Conservation (phyloP, 1,140 invertebrate genomes). For the Microplitis demolitor region DNA sequence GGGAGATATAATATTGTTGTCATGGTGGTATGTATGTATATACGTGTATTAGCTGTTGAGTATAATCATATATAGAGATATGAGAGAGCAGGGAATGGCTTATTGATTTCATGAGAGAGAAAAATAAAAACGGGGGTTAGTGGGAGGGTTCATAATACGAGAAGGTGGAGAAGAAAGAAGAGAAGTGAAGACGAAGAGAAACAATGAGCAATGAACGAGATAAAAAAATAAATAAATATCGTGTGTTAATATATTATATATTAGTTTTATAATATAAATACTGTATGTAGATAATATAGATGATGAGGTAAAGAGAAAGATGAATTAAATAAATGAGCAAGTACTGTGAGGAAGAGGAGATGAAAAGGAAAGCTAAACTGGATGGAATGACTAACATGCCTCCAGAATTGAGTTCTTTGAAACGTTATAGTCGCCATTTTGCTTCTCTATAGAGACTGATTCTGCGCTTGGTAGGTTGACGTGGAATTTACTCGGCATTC, state of each 20-base stretch:
- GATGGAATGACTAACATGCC: slow-evolving; percentile 28
- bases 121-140: not conserved
- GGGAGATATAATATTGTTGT: not conserved
- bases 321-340: not conserved
- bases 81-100: slow-evolving; percentile 15
- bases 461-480: slow-evolving; percentile 19
- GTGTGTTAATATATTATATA: not conserved
- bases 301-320: not conserved
- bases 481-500: slow-evolving; percentile 9
- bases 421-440: slow-evolving; percentile 26
- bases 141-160: not conserved
- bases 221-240: not conserved
- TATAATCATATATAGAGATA: slow-evolving; percentile 2
- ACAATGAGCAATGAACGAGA: not conserved
- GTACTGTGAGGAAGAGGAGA: not conserved
- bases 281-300: not conserved
- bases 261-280: not conserved
- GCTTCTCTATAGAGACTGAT: slow-evolving; percentile 29
- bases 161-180: not conserved
- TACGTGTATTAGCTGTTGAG: not conserved
- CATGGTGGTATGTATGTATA: not conserved
- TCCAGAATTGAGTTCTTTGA: slow-evolving; percentile 31
- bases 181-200: not conserved
- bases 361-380: slow-evolving; percentile 19
- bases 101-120: slow-evolving; percentile 28